phyloP scores from a whole-genome alignment of 1,140 invertebrate species.

The Anagrus nilaparvatae region DNA sequence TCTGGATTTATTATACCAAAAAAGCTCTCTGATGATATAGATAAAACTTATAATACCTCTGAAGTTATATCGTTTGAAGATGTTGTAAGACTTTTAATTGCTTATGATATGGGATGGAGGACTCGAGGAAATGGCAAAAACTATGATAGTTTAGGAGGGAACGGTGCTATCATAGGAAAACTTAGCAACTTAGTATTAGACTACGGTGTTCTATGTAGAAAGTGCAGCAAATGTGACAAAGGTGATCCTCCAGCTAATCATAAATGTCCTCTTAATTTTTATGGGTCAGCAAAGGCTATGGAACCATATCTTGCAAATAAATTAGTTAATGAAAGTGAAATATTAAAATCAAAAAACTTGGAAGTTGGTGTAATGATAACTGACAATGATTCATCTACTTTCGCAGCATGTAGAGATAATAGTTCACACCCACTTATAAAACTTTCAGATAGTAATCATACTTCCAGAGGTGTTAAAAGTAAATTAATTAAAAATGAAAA shows the following conservation, averaged over 20 bases:
- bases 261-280: slow-evolving; percentile 3
- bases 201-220: slow-evolving; percentile 2
- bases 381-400: slow-evolving; percentile 14
- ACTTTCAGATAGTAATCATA: slow-evolving; percentile 12
- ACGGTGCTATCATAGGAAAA: slow-evolving; percentile 1
- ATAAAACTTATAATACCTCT: too few relatives aligned
- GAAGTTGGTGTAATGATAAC: slow-evolving; percentile 9
- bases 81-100: not conserved
- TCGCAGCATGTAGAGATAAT: slow-evolving; percentile 5
- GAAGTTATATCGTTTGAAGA: not conserved
- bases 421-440: slow-evolving; percentile 7
- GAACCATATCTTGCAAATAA: slow-evolving; percentile 9
- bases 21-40: too few relatives aligned
- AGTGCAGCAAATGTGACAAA: not conserved
- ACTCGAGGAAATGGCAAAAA: slow-evolving; percentile 1
- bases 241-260: not conserved
- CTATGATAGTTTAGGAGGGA: slow-evolving; percentile 10
- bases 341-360: slow-evolving; percentile 8
- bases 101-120: slow-evolving; percentile 9
- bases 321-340: slow-evolving; percentile 5
- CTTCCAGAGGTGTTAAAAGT: slow-evolving; percentile 9
- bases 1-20: too few relatives aligned
- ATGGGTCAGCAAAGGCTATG: slow-evolving; percentile 14
- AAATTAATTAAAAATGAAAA: slow-evolving; percentile 11
- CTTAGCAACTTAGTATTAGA: not conserved